Conservation (phyloP, 2,113 vertebrate genomes). For the Pogona vitticeps region DNA sequence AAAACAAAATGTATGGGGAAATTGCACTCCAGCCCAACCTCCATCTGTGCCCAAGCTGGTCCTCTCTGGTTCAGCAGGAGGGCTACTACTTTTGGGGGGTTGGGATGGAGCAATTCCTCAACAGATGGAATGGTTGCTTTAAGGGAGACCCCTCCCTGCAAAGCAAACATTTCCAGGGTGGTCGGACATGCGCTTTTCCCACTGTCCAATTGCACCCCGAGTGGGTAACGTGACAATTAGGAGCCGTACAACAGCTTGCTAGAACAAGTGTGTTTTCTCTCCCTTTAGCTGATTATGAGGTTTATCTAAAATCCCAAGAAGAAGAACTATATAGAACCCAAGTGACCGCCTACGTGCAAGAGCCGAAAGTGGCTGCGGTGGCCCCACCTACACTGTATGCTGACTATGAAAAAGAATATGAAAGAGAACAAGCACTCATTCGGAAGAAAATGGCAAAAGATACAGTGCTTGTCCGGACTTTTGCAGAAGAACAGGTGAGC, state of each 20-base stretch:
- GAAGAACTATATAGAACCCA: slow-evolving; percentile 88
- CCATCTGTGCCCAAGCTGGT: no score
- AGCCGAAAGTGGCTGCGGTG: slow-evolving; percentile 84
- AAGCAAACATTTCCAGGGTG: no score
- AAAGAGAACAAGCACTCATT: slow-evolving; percentile 87
- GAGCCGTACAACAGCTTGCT: background rate
- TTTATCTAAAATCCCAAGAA: slow-evolving; percentile 86
- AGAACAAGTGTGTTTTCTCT: slow-evolving; percentile 49
- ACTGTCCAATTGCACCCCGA: no score
- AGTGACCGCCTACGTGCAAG: slow-evolving; percentile 84
- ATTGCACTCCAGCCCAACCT: no score
- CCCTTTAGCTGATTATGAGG: slow-evolving; percentile 88
- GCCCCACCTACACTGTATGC: slow-evolving; percentile 79
- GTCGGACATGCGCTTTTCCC: no score
- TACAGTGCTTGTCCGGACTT: slow-evolving; percentile 84
- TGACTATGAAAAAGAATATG: slow-evolving; percentile 90
- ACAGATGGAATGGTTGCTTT: no score
- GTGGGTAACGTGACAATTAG: no score
- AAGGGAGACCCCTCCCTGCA: no score
- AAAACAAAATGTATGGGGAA: no score
- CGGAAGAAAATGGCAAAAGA: slow-evolving; percentile 88
- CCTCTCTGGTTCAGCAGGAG: no score
- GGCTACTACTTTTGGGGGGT: no score
- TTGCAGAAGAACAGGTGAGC: slow-evolving; percentile 88
- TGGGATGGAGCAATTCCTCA: no score